Percentiles rank a stretch among this genome's conserved stretches.
These are phyloP conservation scores for Gallinago stenura DNA, from an alignment of 2,797 vertebrate genomes.

Conservation along the genomic window DNA sequence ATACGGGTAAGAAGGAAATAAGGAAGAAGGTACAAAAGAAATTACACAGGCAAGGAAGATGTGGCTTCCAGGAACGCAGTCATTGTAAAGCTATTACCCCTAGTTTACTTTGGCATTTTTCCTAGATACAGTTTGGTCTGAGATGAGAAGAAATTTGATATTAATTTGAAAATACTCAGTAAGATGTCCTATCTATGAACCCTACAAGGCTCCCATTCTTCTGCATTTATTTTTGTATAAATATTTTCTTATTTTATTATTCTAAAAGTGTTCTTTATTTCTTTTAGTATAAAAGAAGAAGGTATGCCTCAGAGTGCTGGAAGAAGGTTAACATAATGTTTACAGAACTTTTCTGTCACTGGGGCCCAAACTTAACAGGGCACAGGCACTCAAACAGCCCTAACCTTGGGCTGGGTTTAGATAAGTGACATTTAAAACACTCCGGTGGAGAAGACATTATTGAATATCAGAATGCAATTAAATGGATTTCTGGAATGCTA, in stretches of 20 bases:
- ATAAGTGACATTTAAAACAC: background rate
- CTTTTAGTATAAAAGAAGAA: background rate
- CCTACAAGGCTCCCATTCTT: background rate
- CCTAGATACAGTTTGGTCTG: background rate
- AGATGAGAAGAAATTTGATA: background rate
- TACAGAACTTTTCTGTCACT: background rate
- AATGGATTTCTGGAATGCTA: background rate
- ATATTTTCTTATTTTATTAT: background rate
- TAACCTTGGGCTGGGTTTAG: background rate
- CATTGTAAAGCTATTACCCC: background rate
- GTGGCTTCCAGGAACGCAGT: background rate
- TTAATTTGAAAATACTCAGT: background rate
- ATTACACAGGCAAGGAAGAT: slow-evolving; percentile 39
- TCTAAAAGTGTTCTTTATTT: background rate
- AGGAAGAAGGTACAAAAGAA: slow-evolving; percentile 46
- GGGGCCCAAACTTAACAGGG: background rate
- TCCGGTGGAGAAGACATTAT: background rate
- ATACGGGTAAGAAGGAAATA: slow-evolving; percentile 23
- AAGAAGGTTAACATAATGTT: background rate
- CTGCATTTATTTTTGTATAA: background rate
- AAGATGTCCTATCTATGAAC: background rate
- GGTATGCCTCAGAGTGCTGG: background rate
- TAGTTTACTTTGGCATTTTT: background rate
- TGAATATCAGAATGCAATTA: background rate
- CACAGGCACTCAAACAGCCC: background rate